phyloP scores from a whole-genome alignment of 2,797 vertebrate genomes.

The Vespertilio murinus region DNA sequence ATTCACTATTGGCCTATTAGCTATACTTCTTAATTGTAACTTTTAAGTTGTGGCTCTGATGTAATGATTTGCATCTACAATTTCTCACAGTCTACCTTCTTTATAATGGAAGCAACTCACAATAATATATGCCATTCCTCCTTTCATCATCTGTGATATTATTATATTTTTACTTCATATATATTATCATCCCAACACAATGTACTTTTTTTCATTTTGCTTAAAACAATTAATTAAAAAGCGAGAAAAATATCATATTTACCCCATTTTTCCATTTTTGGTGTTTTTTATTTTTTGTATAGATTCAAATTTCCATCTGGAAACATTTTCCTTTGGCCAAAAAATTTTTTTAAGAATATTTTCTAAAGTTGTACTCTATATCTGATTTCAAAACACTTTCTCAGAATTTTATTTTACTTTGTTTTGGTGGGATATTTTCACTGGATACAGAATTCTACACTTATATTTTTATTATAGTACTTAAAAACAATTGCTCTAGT shows the following conservation, averaged over 20 bases:
- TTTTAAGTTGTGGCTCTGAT: background rate
- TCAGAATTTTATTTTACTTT: background rate
- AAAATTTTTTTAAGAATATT: slow-evolving; percentile 47
- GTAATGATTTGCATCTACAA: background rate
- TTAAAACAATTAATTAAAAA: slow-evolving; percentile 46
- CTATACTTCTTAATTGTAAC: background rate
- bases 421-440: background rate
- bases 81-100: background rate
- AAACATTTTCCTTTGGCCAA: slow-evolving; percentile 40
- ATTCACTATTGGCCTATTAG: background rate
- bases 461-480: background rate
- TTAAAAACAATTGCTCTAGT: background rate
- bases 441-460: slow-evolving; percentile 19
- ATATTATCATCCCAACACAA: background rate
- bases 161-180: background rate
- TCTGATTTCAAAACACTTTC: background rate
- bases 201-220: slow-evolving; percentile 25
- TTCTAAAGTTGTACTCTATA: background rate
- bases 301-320: background rate
- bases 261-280: background rate
- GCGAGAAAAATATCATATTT: background rate
- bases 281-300: slow-evolving; percentile 43
- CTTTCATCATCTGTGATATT: background rate
- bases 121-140: background rate
- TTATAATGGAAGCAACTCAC: background rate